These are phyloP conservation scores for Trichomycterus rosablanca DNA, from an alignment of 2,113 vertebrate genomes.

Conservation along the genomic window DNA sequence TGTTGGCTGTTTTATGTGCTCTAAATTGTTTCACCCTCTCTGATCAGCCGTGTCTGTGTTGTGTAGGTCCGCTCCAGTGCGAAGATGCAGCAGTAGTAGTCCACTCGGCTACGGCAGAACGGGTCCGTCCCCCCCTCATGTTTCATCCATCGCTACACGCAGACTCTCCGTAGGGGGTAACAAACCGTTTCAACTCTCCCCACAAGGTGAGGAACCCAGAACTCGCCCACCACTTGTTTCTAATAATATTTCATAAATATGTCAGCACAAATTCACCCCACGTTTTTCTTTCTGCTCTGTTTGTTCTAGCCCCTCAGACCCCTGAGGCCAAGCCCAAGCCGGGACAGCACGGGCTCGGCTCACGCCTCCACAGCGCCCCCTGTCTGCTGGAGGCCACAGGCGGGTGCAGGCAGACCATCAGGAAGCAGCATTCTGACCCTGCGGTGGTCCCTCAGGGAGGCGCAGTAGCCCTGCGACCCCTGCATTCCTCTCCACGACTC, in stretches of 20 bases:
- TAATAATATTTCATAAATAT: not conserved
- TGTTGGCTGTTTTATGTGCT: not conserved
- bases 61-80: slow-evolving; percentile 68
- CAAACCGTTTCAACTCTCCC: slow-evolving; percentile 79
- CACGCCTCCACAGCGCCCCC: slow-evolving; percentile 92
- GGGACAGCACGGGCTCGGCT: slow-evolving; percentile 77
- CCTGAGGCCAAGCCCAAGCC: slow-evolving; percentile 43
- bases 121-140: slow-evolving; percentile 76
- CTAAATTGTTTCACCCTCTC: not conserved
- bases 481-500: slow-evolving; percentile 85
- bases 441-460: slow-evolving; percentile 60
- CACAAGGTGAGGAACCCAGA: slow-evolving; percentile 72
- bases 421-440: slow-evolving; percentile 88
- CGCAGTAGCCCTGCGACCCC: slow-evolving; percentile 69
- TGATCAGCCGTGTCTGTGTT: not conserved
- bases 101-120: slow-evolving; percentile 70
- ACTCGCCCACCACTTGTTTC: too few species aligned
- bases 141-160: slow-evolving; percentile 63
- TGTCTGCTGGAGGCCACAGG: slow-evolving; percentile 80
- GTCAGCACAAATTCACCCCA: not conserved
- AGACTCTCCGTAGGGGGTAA: slow-evolving; percentile 81
- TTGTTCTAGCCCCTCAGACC: slow-evolving; percentile 44
- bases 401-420: slow-evolving; percentile 81
- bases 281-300: not conserved
- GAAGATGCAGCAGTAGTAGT: slow-evolving; percentile 79